Percentiles rank a stretch among this genome's conserved stretches.
phyloP scores from a whole-genome alignment of 2,888 invertebrate species.

The Deroplatys truncata region DNA sequence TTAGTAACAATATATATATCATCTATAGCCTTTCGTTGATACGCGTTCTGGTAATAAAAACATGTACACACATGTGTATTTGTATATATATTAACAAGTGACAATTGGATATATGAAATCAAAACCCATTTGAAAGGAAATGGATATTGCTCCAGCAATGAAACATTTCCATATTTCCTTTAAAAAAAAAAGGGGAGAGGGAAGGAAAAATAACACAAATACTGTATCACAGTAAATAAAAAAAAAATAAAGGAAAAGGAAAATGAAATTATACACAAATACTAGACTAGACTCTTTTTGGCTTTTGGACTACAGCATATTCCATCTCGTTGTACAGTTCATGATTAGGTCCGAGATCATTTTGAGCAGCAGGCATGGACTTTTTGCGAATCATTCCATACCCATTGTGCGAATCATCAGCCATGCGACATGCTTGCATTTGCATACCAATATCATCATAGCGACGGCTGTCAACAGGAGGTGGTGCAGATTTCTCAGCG shows the following conservation, averaged over 20 bases:
- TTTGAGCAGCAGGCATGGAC: slow-evolving; percentile 51
- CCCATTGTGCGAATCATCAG: slow-evolving; percentile 76
- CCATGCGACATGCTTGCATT: slow-evolving; percentile 65
- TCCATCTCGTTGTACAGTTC: slow-evolving; percentile 71
- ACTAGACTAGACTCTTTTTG: slow-evolving; percentile 67
- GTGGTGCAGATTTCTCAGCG: slow-evolving; percentile 34
- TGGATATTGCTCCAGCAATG: neutral
- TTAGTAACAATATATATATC: neutral
- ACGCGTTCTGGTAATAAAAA: neutral
- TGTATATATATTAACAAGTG: neutral
- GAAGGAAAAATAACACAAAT: neutral
- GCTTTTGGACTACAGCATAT: slow-evolving; percentile 80
- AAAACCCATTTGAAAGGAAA: neutral
- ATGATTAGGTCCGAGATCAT: slow-evolving; percentile 46
- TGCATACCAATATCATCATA: slow-evolving; percentile 68
- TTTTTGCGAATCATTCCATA: slow-evolving; percentile 73
- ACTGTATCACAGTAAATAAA: neutral
- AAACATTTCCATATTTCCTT: neutral
- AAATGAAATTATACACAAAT: neutral
- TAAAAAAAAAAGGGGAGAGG: neutral
- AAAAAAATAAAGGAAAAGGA: neutral
- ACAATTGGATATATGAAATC: neutral
- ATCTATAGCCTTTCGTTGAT: neutral
- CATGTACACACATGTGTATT: neutral
- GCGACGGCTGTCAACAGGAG: slow-evolving; percentile 40